These are phyloP conservation scores for Eulithis testata DNA, from an alignment of 2,888 invertebrate species.

Conservation along the genomic window DNA sequence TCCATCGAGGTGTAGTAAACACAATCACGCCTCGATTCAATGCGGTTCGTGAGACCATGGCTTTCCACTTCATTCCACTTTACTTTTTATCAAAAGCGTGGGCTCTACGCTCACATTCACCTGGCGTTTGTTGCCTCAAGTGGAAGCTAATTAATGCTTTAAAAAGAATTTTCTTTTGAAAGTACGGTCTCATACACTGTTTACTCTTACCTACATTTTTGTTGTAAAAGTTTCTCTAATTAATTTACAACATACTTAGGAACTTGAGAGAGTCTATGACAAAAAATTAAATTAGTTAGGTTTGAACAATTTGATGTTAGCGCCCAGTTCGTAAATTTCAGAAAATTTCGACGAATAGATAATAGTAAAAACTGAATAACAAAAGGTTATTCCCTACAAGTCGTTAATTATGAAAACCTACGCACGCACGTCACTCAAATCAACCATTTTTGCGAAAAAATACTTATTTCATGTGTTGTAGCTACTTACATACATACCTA, in stretches of 20 bases:
- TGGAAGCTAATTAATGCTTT: conserved; percentile 11
- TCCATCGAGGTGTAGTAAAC: not conserved
- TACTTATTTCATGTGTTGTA: conserved; percentile 9
- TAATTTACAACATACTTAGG: too few relatives aligned
- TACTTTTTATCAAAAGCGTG: conserved; percentile 3
- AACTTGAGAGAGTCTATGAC: too few relatives aligned
- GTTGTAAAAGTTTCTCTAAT: not conserved
- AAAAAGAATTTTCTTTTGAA: conserved; percentile 9
- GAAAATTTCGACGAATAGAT: too few relatives aligned
- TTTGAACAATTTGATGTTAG: too few relatives aligned
- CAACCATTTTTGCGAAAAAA: conserved; percentile 5
- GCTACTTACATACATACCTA: not conserved
- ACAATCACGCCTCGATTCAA: not conserved
- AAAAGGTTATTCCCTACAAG: not conserved
- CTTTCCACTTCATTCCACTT: not conserved
- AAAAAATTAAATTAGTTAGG: too few relatives aligned
- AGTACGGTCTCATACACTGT: not conserved
- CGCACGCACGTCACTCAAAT: conserved; percentile 19
- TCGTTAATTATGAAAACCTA: conserved; percentile 19
- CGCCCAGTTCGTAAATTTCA: too few relatives aligned
- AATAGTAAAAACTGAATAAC: too few relatives aligned
- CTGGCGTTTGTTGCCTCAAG: not conserved
- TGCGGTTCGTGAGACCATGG: not conserved
- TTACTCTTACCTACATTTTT: conserved; percentile 2
- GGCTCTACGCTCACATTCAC: not conserved